Percentiles rank a stretch among this genome's conserved stretches.
Conservation (phyloP, 2,113 vertebrate genomes). For the Burhinus bistriatus region DNA sequence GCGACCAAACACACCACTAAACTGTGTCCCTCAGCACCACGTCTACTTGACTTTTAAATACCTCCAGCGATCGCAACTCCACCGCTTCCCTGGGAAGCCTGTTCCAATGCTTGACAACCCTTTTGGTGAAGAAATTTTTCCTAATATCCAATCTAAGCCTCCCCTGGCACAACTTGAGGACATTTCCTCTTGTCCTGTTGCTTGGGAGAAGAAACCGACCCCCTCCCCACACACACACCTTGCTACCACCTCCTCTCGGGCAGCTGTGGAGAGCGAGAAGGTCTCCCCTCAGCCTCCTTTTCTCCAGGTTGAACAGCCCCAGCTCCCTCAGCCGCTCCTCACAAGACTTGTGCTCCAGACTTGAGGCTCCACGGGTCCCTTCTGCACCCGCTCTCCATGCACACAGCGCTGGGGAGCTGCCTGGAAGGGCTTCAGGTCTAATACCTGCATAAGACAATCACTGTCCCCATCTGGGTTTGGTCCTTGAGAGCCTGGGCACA, state of each 20-base stretch:
- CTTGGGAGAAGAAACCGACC: neutral
- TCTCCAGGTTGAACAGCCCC: neutral
- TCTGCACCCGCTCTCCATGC: neutral
- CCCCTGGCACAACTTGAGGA: neutral
- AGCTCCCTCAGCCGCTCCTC: neutral
- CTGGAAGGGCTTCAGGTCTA: neutral
- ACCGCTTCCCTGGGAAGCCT: neutral
- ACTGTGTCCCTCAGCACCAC: neutral
- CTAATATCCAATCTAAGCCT: neutral
- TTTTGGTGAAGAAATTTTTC: neutral
- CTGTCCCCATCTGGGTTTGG: fast-evolving
- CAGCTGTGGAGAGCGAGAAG: neutral
- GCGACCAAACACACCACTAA: neutral
- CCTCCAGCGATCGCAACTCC: neutral
- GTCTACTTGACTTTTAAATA: neutral
- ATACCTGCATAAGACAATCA: fast-evolving
- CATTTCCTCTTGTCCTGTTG: neutral
- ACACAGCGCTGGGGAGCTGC: fast-evolving
- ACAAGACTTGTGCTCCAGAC: neutral
- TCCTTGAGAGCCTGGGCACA: neutral
- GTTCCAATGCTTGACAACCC: neutral
- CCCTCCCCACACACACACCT: no score
- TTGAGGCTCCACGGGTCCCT: neutral
- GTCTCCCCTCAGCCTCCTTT: neutral
- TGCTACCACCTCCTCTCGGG: neutral